Evolutionary conservation across 1,140 invertebrate genomes (phyloP).

Genomic region (Andricus grossulariae): DNA sequence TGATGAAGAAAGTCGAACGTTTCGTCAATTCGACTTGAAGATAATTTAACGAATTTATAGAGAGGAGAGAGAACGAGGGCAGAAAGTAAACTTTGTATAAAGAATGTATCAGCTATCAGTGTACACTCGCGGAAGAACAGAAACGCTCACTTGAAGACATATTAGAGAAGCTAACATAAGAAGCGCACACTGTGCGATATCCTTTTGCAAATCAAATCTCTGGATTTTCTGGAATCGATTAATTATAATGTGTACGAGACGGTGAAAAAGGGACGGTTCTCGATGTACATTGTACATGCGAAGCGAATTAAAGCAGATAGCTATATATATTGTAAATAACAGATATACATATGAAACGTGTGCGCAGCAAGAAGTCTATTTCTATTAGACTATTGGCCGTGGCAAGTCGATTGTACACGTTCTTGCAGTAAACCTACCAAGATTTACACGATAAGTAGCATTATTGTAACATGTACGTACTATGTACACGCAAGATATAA

Average conservation of each 20-base stretch:
- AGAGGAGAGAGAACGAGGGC: background rate
- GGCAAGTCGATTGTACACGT: conserved; percentile 55
- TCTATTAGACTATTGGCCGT: conserved; percentile 39
- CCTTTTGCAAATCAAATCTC: conserved; percentile 51
- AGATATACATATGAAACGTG: conserved; percentile 53
- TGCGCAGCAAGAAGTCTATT: conserved; percentile 39
- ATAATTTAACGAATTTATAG: conserved; percentile 28
- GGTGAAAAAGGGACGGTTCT: background rate
- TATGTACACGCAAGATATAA: conserved; percentile 26
- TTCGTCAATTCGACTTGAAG: conserved; percentile 12
- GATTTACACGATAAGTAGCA: conserved; percentile 56
- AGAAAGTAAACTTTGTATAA: conserved; percentile 18
- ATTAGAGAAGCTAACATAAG: background rate
- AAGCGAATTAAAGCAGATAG: conserved; percentile 18
- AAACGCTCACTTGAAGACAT: conserved; percentile 15
- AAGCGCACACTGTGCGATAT: conserved; percentile 23
- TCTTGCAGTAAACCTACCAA: conserved; percentile 52
- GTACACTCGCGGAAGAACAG: conserved; percentile 13
- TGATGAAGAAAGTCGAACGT: conserved; percentile 31
- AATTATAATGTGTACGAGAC: conserved; percentile 50
- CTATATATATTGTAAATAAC: conserved; percentile 54
- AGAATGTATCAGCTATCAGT: conserved; percentile 25
- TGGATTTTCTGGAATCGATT: conserved; percentile 47
- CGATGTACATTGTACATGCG: conserved; percentile 2
- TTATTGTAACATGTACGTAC: conserved; percentile 29